These are phyloP conservation scores for Parnassius glacialis DNA, from an alignment of 2,888 invertebrate species.

Conservation along the genomic window DNA sequence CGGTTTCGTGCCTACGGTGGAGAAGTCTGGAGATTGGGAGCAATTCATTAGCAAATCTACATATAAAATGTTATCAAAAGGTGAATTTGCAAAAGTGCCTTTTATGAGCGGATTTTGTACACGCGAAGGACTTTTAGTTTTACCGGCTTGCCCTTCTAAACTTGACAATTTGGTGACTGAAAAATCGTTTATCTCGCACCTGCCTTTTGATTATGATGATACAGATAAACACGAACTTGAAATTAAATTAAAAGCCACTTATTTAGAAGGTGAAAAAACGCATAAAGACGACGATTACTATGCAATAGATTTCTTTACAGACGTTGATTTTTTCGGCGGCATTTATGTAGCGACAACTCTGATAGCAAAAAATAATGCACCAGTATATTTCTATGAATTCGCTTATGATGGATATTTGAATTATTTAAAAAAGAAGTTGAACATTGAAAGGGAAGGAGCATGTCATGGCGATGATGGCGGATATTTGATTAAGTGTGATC, in stretches of 20 bases:
- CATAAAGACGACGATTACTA: conserved; percentile 57
- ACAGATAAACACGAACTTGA: conserved; percentile 46
- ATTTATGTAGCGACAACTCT: conserved; percentile 53
- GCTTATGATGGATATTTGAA: conserved; percentile 79
- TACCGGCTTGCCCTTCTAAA: conserved; percentile 34
- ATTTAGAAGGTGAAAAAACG: conserved; percentile 61
- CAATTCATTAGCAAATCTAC: conserved; percentile 68
- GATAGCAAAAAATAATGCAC: conserved; percentile 57
- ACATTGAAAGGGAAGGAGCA: conserved; percentile 71
- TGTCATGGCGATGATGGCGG: conserved; percentile 83
- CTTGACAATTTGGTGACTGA: conserved; percentile 44
- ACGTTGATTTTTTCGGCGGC: conserved; percentile 69
- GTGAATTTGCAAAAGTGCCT: conserved; percentile 72
- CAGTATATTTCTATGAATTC: conserved; percentile 81
- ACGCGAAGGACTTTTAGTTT: conserved; percentile 67
- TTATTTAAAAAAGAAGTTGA: conserved; percentile 66
- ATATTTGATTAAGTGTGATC: conserved; percentile 72
- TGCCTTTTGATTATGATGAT: conserved; percentile 54
- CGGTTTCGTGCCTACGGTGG: conserved; percentile 73
- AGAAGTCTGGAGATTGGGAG: conserved; percentile 62
- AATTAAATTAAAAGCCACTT: conserved; percentile 57
- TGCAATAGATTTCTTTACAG: conserved; percentile 71
- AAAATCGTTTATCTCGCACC: conserved; percentile 51
- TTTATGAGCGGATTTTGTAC: conserved; percentile 72
- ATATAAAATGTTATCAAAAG: conserved; percentile 54